A percentile compares a stretch with the other conserved stretches of the same genome.
Conservation (phyloP, 2,888 invertebrate species). For the Cheilosia impressa region DNA sequence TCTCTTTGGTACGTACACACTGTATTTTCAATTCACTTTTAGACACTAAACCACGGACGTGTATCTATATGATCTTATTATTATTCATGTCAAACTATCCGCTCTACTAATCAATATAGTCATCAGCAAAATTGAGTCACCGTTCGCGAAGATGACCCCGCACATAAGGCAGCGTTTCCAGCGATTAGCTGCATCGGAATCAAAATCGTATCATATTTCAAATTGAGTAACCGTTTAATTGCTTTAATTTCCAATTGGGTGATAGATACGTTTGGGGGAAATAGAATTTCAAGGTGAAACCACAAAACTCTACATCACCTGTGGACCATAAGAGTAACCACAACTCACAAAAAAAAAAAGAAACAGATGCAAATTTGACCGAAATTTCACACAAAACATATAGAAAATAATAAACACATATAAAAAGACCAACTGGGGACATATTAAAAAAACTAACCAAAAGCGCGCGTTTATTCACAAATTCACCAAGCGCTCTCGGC, state of each 20-base stretch:
- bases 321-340: conserved; percentile 4
- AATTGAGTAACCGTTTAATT: conserved; percentile 65
- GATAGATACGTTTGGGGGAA: conserved; percentile 6
- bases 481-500: conserved; percentile 46
- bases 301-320: conserved; percentile 33
- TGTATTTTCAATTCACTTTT: conserved; percentile 3
- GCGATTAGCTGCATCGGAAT: conserved; percentile 42
- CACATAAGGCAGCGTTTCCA: conserved; percentile 5
- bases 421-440: neutral
- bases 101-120: conserved; percentile 56
- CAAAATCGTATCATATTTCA: conserved; percentile 63
- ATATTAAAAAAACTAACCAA: conserved; percentile 56
- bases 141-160: conserved; percentile 60
- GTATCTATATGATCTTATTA: neutral
- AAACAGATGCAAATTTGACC: conserved; percentile 29
- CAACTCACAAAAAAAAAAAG: conserved; percentile 1
- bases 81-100: neutral
- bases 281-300: conserved; percentile 23
- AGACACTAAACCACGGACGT: conserved; percentile 7
- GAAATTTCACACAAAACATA: conserved; percentile 46
- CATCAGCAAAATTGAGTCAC: conserved; percentile 63
- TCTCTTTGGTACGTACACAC: neutral
- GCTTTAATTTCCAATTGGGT: conserved; percentile 41
- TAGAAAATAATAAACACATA: conserved; percentile 27
- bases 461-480: conserved; percentile 59